These are phyloP conservation scores for Sylvietta virens DNA, from an alignment of 2,113 vertebrate species.

Conservation along the genomic window DNA sequence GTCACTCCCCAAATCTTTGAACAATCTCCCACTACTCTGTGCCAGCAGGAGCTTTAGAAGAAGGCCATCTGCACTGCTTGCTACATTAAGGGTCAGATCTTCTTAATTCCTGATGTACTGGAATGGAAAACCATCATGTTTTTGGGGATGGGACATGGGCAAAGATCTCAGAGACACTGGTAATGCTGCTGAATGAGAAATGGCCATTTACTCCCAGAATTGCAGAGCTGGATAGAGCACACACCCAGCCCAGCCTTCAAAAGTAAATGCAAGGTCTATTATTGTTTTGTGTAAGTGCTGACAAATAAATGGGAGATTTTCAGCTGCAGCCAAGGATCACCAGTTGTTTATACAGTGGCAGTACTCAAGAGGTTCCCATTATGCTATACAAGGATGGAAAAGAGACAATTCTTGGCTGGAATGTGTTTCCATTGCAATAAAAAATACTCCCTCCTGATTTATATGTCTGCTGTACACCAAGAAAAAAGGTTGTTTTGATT, in stretches of 20 bases:
- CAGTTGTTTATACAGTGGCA: neutral
- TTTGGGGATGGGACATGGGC: neutral
- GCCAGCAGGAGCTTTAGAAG: constrained; percentile 9
- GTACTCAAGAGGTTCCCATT: neutral
- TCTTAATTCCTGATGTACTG: neutral
- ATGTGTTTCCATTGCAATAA: neutral
- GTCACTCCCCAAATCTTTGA: neutral
- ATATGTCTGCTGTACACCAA: neutral
- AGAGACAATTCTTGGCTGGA: neutral
- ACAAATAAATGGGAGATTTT: neutral
- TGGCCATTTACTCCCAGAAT: neutral
- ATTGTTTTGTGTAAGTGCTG: rapidly evolving
- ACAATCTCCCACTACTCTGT: neutral
- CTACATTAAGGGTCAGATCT: neutral
- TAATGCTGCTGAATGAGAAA: neutral
- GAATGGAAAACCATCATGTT: neutral
- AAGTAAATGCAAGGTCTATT: neutral
- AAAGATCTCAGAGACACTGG: neutral
- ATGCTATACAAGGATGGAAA: neutral
- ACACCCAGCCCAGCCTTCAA: neutral
- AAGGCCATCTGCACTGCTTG: neutral
- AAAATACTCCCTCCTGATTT: neutral
- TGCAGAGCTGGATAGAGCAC: neutral
- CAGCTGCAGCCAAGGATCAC: neutral
- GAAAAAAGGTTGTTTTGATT: neutral